Percentiles rank a stretch among this genome's conserved stretches.
These are phyloP conservation scores for Hydraecia micacea DNA, from an alignment of 2,888 invertebrate genomes.

Conservation along the genomic window DNA sequence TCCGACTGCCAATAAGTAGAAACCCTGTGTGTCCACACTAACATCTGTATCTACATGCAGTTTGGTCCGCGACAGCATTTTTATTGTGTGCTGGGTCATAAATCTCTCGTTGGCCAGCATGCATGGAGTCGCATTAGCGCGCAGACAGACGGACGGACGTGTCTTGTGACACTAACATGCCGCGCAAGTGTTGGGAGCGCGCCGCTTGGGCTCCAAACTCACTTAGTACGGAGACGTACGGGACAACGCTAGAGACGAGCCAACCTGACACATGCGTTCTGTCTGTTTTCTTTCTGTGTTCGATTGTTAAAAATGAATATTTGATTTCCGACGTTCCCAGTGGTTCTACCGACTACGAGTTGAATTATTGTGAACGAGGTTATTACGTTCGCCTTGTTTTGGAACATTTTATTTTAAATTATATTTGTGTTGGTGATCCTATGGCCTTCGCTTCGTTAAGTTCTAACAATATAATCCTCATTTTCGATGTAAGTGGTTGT, in stretches of 20 bases:
- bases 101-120: conserved; percentile 7
- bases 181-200: conserved; percentile 17
- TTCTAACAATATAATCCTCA: not conserved
- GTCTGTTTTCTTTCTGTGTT: not conserved
- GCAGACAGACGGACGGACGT: conserved; percentile 14
- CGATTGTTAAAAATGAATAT: too few relatives aligned
- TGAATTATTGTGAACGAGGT: not conserved
- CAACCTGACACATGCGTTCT: not conserved
- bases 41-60: not conserved
- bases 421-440: not conserved
- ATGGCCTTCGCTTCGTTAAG: not conserved
- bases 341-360: not conserved
- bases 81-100: conserved; percentile 8
- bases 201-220: conserved; percentile 22
- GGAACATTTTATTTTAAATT: not conserved
- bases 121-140: conserved; percentile 15
- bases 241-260: not conserved
- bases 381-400: not conserved
- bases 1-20: not conserved
- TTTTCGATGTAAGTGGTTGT: not conserved
- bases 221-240: conserved; percentile 19
- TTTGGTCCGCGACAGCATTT: conserved; percentile 7
- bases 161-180: conserved; percentile 24
- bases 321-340: not conserved
- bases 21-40: not conserved